Evolutionary conservation across 2,888 invertebrate species (phyloP).

Genomic region (Rhingia campestris): DNA sequence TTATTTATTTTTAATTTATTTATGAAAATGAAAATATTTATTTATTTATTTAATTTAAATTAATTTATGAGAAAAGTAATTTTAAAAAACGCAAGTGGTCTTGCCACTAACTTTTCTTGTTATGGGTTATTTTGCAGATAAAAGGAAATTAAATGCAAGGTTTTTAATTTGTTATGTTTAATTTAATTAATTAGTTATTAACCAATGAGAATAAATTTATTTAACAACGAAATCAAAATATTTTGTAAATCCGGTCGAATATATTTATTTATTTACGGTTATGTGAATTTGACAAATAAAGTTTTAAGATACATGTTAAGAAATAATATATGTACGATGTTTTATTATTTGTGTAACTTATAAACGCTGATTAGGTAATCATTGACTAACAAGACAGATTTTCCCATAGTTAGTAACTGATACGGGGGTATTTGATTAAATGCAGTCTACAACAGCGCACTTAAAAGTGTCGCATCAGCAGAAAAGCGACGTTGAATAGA

Average conservation of each 20-base stretch:
- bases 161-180: conserved; percentile 33
- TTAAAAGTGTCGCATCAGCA: too few species aligned
- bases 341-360: not conserved
- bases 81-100: conserved; percentile 38
- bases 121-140: conserved; percentile 20
- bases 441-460: too few species aligned
- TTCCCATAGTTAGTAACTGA: too few species aligned
- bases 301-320: conserved; percentile 54
- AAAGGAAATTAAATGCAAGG: not conserved
- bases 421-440: too few species aligned
- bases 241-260: conserved; percentile 52
- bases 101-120: conserved; percentile 47
- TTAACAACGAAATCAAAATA: conserved; percentile 4
- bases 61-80: conserved; percentile 13
- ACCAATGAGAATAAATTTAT: conserved; percentile 18
- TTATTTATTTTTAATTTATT: conserved; percentile 72
- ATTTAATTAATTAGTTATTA: conserved; percentile 35
- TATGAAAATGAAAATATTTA: conserved; percentile 57
- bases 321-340: conserved; percentile 20
- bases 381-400: too few species aligned
- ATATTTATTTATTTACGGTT: conserved; percentile 40
- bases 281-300: conserved; percentile 66
- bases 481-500: too few species aligned
- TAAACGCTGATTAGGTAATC: too few species aligned
- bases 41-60: conserved; percentile 42